Conservation (phyloP, 2,113 vertebrate species). For the Atherinomorus stipes region DNA sequence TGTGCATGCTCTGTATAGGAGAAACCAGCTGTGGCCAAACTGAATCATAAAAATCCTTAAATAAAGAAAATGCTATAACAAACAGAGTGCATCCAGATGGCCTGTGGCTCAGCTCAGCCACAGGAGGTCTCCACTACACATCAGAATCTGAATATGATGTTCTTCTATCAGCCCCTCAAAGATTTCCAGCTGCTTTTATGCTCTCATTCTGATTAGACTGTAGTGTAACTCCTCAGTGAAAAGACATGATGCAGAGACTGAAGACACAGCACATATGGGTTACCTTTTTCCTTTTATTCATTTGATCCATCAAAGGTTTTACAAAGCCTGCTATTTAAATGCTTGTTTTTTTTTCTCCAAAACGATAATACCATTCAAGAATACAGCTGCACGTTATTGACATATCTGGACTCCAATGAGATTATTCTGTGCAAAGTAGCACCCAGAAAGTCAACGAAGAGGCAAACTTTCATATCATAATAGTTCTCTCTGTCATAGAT, state of each 20-base stretch:
- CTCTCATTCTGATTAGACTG: conserved; percentile 19
- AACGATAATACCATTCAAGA: conserved; percentile 71
- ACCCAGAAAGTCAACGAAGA: conserved; percentile 74
- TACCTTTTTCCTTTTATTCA: conserved; percentile 78
- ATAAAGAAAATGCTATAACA: background rate
- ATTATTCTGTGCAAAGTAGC: conserved; percentile 74
- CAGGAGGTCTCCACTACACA: conserved; percentile 71
- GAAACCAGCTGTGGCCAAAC: conserved; percentile 21
- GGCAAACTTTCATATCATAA: conserved; percentile 74
- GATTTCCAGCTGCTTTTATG: conserved; percentile 1
- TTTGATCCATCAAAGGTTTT: conserved; percentile 73
- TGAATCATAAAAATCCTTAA: conserved; percentile 21
- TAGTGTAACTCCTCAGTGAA: background rate
- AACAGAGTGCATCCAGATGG: conserved; percentile 54
- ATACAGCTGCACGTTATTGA: conserved; percentile 77
- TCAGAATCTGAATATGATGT: conserved; percentile 17
- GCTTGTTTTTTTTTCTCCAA: conserved; percentile 42
- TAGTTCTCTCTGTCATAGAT: conserved; percentile 72
- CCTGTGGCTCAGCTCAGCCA: conserved; percentile 62
- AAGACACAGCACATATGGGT: conserved; percentile 61
- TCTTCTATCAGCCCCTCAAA: conserved; percentile 29
- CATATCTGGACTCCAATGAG: conserved; percentile 66
- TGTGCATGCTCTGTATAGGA: background rate
- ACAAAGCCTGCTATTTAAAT: conserved; percentile 80
- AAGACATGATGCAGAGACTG: conserved; percentile 30